phyloP scores from a whole-genome alignment of 2,888 invertebrate species.

The Acanthosoma haemorrhoidale region DNA sequence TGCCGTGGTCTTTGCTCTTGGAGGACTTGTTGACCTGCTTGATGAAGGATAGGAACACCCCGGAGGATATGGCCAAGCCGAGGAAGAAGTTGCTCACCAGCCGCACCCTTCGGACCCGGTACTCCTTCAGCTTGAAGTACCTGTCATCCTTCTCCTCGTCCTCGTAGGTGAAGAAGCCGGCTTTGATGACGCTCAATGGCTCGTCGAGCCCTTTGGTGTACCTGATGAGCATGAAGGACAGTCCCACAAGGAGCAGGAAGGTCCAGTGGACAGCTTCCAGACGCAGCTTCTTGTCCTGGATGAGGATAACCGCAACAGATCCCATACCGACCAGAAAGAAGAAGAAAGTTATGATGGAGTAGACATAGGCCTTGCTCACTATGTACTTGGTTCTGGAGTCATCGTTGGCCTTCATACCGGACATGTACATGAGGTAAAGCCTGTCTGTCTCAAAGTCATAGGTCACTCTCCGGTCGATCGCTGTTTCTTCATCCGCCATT shows the following conservation, averaged over 20 bases:
- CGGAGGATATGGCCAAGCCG: neutral
- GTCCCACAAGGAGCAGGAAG: neutral
- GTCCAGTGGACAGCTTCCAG: conserved; percentile 5
- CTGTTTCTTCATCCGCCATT: neutral
- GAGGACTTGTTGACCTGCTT: neutral
- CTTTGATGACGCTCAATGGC: neutral
- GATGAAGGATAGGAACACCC: neutral
- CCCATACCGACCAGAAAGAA: neutral
- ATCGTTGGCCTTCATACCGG: neutral
- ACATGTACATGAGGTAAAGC: neutral
- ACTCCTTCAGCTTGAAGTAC: neutral
- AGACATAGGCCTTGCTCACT: neutral
- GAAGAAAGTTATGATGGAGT: neutral
- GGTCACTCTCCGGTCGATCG: neutral
- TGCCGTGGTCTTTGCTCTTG: neutral
- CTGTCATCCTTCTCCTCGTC: neutral
- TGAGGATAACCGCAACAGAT: neutral
- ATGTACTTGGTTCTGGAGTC: neutral
- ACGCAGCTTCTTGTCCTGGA: neutral
- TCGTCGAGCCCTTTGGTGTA: neutral
- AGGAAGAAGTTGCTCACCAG: neutral
- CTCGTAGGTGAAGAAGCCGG: neutral
- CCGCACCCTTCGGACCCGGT: neutral
- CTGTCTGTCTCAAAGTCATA: neutral
- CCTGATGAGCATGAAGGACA: neutral